These are phyloP conservation scores for Eleginops maclovinus DNA, from an alignment of 2,113 vertebrate species.

Conservation along the genomic window DNA sequence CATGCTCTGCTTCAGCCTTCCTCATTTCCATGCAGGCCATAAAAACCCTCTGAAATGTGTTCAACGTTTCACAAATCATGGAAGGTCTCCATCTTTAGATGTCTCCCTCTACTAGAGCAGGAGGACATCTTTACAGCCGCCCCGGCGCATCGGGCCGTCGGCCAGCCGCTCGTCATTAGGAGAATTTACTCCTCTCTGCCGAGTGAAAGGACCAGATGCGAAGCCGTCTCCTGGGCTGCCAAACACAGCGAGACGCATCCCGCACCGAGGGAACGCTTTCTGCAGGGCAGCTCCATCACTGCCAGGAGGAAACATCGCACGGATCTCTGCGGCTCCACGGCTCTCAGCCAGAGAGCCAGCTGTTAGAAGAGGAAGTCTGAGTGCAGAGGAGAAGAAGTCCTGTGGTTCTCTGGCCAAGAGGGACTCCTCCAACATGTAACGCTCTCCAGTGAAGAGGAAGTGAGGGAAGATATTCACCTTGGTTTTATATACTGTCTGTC, in stretches of 20 bases:
- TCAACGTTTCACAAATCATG: conserved; percentile 43
- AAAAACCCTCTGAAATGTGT: conserved; percentile 15
- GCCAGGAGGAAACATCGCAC: conserved; percentile 62
- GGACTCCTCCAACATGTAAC: conserved; percentile 37
- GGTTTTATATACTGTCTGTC: no score
- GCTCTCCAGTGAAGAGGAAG: conserved; percentile 29
- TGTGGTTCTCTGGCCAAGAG: conserved; percentile 42
- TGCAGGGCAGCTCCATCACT: conserved; percentile 56
- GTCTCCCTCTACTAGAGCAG: conserved; percentile 57
- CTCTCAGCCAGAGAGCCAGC: conserved; percentile 71
- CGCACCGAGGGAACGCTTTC: conserved; percentile 37
- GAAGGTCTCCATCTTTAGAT: conserved; percentile 34
- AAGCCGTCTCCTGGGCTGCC: conserved; percentile 61
- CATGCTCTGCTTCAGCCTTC: not conserved
- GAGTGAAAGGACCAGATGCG: conserved; percentile 66
- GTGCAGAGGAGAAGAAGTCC: conserved; percentile 24
- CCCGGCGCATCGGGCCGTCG: conserved; percentile 15
- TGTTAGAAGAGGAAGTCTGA: conserved; percentile 61
- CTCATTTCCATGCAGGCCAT: conserved; percentile 19
- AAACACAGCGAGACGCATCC: conserved; percentile 59
- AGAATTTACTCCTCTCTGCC: conserved; percentile 54
- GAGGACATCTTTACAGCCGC: conserved; percentile 41
- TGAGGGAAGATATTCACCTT: not conserved
- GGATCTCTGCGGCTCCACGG: conserved; percentile 55
- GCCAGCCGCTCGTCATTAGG: conserved; percentile 58